Base-by-base conservation (phyloP, 2,888 invertebrate genomes). In the Rhodophaea formosa region DNA sequence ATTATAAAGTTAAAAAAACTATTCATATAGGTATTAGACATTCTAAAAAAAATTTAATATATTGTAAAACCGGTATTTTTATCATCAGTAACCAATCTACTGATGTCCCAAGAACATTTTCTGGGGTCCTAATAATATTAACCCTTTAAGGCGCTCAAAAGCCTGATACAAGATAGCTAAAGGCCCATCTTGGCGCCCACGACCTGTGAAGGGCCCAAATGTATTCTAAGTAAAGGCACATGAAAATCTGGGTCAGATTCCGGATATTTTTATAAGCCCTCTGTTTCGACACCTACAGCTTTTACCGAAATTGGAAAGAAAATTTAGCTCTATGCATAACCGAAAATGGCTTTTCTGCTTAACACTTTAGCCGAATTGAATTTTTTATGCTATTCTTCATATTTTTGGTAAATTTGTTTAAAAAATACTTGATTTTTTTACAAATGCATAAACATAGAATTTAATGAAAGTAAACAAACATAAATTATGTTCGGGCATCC, bases 211-310 rank as follows among this genome's bases (percentile, higher is more conserved):
- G 44, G 6, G 8, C 32, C 44, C 10, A 30, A 54, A 54, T 43
- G 7, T 53, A 54, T 54, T 54, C 30, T 16, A 29, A 32, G 12
- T 14, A 45, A 54, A 54, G 30, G 29, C 12, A 35, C 39, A 17
- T 53, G 7, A 8, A 54, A 53, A 44, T 45, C n/a, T 44, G 53
- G 53, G 53, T 54, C 44, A 32, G 44, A 54, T 45, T 54, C 32
- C 17, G 39, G 17, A 42, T 53, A 53, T 53, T 53, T 53, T 42
- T 42, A 29, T 39, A 16, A 53, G 23, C n/a, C 42, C 42, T 53
- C 42, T 10, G 35, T 35, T 39, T 17, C 23, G 17, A 17, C 42
- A 53, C 53, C 17, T 23, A 14, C 49, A 39, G 52, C 53, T 53
- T 53, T 42, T 23, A 23, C 42, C 35, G 16, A 42, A 42, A 53